These are phyloP conservation scores for Leptinotarsa undecemlineata DNA, from an alignment of 1,140 invertebrate genomes.

Conservation along the genomic window DNA sequence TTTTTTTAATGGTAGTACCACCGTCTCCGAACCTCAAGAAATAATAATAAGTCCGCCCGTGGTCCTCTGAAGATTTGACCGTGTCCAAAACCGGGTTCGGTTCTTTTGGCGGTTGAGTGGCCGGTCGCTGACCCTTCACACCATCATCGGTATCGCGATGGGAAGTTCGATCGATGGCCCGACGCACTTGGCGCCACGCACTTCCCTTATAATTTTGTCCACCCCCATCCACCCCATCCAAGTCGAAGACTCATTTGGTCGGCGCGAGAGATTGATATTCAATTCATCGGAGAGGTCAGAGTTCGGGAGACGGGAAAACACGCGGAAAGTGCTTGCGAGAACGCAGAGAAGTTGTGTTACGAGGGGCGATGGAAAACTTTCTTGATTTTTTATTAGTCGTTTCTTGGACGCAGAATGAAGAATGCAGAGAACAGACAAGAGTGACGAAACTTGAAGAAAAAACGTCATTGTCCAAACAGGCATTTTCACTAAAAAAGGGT, in stretches of 20 bases:
- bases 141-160: not conserved
- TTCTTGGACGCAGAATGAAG: too few species aligned
- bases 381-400: too few species aligned
- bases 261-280: not conserved
- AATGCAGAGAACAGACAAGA: too few species aligned
- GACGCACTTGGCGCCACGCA: slow-evolving; percentile 7
- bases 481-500: too few species aligned
- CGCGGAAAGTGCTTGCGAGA: too few species aligned
- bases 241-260: not conserved
- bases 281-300: not conserved
- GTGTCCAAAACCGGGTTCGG: not conserved
- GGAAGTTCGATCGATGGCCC: not conserved
- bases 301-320: not conserved
- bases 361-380: too few species aligned
- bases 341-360: too few species aligned
- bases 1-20: too few species aligned
- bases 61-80: not conserved
- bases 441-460: too few species aligned
- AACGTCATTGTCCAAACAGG: too few species aligned
- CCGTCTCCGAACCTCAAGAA: not conserved
- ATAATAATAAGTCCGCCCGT: not conserved
- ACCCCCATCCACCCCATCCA: not conserved
- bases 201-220: slow-evolving; percentile 5
- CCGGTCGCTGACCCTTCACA: slow-evolving; percentile 20
- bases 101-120: slow-evolving; percentile 17